A percentile compares a stretch with the other conserved stretches of the same genome.
phyloP scores from a whole-genome alignment of 2,888 invertebrate species.

The Zonitis immaculata region DNA sequence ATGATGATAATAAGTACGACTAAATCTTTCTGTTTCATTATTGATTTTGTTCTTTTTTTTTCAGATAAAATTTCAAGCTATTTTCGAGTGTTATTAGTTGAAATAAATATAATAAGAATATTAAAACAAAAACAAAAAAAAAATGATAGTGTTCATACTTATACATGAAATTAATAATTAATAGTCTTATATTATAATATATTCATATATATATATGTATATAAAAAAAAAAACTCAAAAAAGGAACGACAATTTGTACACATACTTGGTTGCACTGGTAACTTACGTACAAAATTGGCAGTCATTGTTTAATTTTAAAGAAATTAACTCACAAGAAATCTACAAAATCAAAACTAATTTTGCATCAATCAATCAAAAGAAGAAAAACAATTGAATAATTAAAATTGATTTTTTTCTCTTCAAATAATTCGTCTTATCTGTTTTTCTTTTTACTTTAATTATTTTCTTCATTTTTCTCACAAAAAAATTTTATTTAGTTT shows the following conservation, averaged over 20 bases:
- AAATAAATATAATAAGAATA: conserved; percentile 1
- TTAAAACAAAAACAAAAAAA: conserved; percentile 20
- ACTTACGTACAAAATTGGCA: conserved; percentile 47
- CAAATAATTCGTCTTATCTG: conserved; percentile 24
- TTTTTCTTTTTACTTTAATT: conserved; percentile 25
- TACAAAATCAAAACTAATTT: conserved; percentile 21
- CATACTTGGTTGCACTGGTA: conserved; percentile 49
- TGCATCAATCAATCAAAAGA: no score
- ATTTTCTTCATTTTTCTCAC: conserved; percentile 28
- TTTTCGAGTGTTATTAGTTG: neutral
- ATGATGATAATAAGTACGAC: conserved; percentile 35
- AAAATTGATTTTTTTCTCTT: no score
- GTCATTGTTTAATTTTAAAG: conserved; percentile 35
- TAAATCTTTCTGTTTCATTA: conserved; percentile 21
- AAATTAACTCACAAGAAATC: conserved; percentile 14
- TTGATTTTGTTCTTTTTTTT: neutral
- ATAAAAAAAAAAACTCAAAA: conserved; percentile 26
- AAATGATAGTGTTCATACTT: conserved; percentile 20
- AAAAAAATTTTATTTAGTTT: no score
- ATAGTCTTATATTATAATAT: conserved; percentile 27
- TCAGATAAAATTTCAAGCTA: neutral
- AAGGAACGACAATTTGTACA: conserved; percentile 49
- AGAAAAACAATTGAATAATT: no score
- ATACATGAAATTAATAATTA: conserved; percentile 29
- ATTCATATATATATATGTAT: no score